Evolutionary conservation across 1,140 invertebrate species (phyloP).

Genomic region (Magallana ariakensis): DNA sequence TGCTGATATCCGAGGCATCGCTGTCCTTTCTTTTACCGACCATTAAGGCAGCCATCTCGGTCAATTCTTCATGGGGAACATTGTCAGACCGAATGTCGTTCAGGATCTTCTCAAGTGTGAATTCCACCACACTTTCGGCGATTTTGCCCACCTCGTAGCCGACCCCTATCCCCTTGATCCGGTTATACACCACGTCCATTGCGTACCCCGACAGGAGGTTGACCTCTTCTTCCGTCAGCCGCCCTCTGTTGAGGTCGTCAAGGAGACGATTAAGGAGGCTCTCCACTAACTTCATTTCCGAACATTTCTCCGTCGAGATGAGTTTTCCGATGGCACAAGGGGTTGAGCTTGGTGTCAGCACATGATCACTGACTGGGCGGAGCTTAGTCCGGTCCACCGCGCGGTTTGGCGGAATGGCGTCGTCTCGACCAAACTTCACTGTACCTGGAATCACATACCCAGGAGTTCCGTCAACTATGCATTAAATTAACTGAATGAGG

Average conservation of each 20-base stretch:
- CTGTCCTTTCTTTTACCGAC: neutral
- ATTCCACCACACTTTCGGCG: conserved; percentile 52
- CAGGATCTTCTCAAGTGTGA: conserved; percentile 52
- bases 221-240: conserved; percentile 46
- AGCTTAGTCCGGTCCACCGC: neutral
- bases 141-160: neutral
- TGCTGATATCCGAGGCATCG: conserved; percentile 11
- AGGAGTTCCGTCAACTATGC: neutral
- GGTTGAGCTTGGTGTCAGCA: conserved; percentile 53
- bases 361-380: conserved; percentile 50
- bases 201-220: conserved; percentile 42
- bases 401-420: conserved; percentile 15
- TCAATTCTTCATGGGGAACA: conserved; percentile 51
- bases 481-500: neutral
- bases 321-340: neutral
- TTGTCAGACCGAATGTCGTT: conserved; percentile 50
- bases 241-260: conserved; percentile 46
- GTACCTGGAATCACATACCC: neutral
- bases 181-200: conserved; percentile 38
- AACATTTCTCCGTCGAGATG: conserved; percentile 3
- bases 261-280: conserved; percentile 53
- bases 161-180: neutral
- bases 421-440: conserved; percentile 42
- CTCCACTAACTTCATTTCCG: conserved; percentile 44
- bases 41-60: conserved; percentile 41